Base-by-base conservation (phyloP, 1,140 invertebrate species). In the Drosophila ficusphila region DNA sequence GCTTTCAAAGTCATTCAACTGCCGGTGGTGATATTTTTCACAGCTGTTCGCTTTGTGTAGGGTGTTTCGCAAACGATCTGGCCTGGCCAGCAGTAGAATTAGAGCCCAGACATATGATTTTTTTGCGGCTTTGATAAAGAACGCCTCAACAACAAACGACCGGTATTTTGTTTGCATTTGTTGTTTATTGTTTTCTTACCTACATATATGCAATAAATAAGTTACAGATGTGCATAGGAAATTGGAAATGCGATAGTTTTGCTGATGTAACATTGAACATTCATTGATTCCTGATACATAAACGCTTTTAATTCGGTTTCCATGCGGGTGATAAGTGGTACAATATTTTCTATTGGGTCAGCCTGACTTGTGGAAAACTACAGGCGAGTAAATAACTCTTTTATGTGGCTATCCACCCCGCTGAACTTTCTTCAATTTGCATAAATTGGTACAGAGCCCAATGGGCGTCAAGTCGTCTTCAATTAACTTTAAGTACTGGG, bases 1-100 rank as follows among this genome's bases (percentile, higher is more conserved):
- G 62, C 62, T 67, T 25, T 51, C 11, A 8, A 33, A 67, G 64
- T 68, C 64, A 68, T 68, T 68, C 64, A 68, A 68, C 64, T 52
- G 29, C 54, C 39, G 56, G 29, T 29, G 9, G n/a, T 67, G 14
- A 31, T 9, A 51, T 29, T 36, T 36, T 31, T 16, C 2, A 31
- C 27, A 41, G 44, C 34, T 65, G 44, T 33, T 65, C 3, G 18
- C 44, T 19, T 9, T 25, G 11, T 46, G 62, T 38, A 67, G 62
- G 25, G 62, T 21, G 25, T 67, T 41, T 6, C 2, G 2, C 2
- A 49, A 51, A 42, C 44, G 19, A 67, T 52, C 44, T 67, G 60
- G 36, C 62, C 60, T 14, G 23, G 29, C 29, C 60, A n/a, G 3
- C 25, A 51, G 19, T 5, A 14, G 27, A 51, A 33, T 36, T 52